These are phyloP conservation scores for Actinernus sp. DNA, from an alignment of 92 coral and sea anemone species.

Conservation along the genomic window DNA sequence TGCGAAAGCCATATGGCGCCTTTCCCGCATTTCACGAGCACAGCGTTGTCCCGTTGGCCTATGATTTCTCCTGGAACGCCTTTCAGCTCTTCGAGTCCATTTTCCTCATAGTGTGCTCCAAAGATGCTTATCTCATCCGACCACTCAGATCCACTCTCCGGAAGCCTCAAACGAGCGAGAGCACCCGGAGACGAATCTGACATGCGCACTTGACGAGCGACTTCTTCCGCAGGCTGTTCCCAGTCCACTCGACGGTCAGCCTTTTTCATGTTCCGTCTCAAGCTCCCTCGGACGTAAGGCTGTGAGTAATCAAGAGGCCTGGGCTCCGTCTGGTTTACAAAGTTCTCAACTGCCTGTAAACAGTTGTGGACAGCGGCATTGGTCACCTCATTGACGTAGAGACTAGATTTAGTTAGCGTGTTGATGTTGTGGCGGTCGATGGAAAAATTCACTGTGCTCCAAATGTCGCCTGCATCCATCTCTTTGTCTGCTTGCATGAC, in stretches of 20 bases:
- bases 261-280: slow-evolving; percentile 61
- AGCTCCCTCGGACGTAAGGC: slow-evolving; percentile 53
- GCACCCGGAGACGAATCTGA: slow-evolving; percentile 86
- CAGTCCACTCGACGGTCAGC: slow-evolving; percentile 71
- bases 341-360: slow-evolving; percentile 59
- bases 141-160: slow-evolving; percentile 24
- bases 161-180: slow-evolving; percentile 26
- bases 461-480: slow-evolving; percentile 83
- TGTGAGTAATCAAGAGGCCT: slow-evolving; percentile 61
- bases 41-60: slow-evolving; percentile 66
- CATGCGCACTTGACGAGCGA: slow-evolving; percentile 81
- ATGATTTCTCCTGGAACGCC: slow-evolving; percentile 72
- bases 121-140: slow-evolving; percentile 64
- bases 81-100: slow-evolving; percentile 9
- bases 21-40: slow-evolving; percentile 69
- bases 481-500: slow-evolving; percentile 72
- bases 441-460: slow-evolving; percentile 69
- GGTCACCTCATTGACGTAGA: slow-evolving; percentile 77
- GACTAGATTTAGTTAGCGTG: slow-evolving; percentile 82
- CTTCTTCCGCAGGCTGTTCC: slow-evolving; percentile 74
- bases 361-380: slow-evolving; percentile 62
- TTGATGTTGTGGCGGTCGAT: slow-evolving; percentile 68
- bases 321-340: slow-evolving; percentile 27
- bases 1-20: slow-evolving; percentile 83
- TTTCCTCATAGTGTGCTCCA: slow-evolving; percentile 79